These are phyloP conservation scores for Chrysomela aeneicollis DNA, from an alignment of 2,888 invertebrate species.

Conservation along the genomic window DNA sequence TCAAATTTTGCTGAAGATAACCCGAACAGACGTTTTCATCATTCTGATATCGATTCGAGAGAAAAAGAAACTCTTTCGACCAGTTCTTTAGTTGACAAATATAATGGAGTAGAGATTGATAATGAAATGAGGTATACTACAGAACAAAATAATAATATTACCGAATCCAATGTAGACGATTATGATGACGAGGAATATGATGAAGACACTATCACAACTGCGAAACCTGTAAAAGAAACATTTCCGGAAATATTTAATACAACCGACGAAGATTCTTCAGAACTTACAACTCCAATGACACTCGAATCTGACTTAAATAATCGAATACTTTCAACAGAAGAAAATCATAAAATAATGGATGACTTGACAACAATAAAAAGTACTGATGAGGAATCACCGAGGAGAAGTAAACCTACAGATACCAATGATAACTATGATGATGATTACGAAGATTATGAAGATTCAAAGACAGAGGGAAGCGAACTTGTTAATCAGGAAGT, in stretches of 20 bases:
- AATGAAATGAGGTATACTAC: not conserved
- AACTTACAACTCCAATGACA: not conserved
- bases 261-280: not conserved
- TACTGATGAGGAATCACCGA: not conserved
- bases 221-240: not conserved
- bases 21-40: not conserved
- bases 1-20: not conserved
- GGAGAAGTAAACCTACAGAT: slow-evolving; percentile 3
- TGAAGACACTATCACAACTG: slow-evolving; percentile 7
- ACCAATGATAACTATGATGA: slow-evolving; percentile 15
- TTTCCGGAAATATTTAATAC: too few species aligned
- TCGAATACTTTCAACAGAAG: not conserved
- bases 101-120: not conserved
- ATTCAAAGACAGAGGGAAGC: slow-evolving; percentile 29
- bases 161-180: slow-evolving; percentile 11
- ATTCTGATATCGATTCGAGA: not conserved
- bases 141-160: not conserved
- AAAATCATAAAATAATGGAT: not conserved
- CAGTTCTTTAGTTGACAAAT: not conserved
- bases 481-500: slow-evolving; percentile 19
- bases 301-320: not conserved
- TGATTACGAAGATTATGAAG: slow-evolving; percentile 19
- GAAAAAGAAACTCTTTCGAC: not conserved
- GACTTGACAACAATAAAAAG: not conserved
- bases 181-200: slow-evolving; percentile 27